Evolutionary conservation across 2,113 vertebrate species (phyloP).

Genomic region (Urocynchramus pylzowi): DNA sequence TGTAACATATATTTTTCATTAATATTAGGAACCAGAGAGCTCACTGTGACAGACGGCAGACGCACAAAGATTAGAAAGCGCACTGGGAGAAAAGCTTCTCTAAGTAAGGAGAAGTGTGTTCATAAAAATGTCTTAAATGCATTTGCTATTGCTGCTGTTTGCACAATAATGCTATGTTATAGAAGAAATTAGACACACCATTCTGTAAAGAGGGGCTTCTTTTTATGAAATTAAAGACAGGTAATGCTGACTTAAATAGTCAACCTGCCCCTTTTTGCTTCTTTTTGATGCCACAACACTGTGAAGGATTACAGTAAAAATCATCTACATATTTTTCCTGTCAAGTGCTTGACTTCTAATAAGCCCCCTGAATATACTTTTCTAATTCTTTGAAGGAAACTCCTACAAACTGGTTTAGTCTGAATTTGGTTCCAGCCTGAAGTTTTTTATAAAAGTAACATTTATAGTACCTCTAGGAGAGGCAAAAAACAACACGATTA

Average conservation of each 20-base stretch:
- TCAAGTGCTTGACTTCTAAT: slow-evolving; percentile 39
- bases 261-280: slow-evolving; percentile 2
- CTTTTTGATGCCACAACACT: slow-evolving; percentile 63
- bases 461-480: background rate
- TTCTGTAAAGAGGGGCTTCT: background rate
- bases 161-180: background rate
- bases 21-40: background rate
- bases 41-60: background rate
- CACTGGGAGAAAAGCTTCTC: background rate
- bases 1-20: background rate
- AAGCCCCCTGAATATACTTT: background rate
- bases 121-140: background rate
- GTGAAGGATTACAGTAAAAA: slow-evolving; percentile 44
- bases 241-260: slow-evolving; percentile 53
- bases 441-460: background rate
- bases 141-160: background rate
- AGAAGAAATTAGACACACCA: background rate
- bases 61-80: background rate
- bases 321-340: slow-evolving; percentile 36
- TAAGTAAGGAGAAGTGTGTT: background rate
- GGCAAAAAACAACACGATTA: background rate
- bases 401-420: background rate
- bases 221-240: slow-evolving; percentile 56
- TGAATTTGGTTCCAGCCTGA: background rate
- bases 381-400: background rate